Conservation (phyloP, 2,888 invertebrate genomes). For the Cheilosia pagana region DNA sequence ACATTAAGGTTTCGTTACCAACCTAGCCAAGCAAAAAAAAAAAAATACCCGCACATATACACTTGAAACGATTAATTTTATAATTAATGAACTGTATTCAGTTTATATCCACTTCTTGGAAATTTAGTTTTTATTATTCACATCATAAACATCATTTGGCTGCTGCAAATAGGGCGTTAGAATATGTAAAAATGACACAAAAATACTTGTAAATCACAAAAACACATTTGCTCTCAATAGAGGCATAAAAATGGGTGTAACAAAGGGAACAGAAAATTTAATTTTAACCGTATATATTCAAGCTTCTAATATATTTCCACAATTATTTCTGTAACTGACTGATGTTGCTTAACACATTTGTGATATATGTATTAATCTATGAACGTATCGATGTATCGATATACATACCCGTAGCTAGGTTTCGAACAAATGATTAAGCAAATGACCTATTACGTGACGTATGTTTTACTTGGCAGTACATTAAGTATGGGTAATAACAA, state of each 20-base stretch:
- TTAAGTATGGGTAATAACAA: neutral
- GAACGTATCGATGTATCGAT: too few species aligned
- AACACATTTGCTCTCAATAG: slow-evolving; percentile 1
- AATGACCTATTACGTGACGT: slow-evolving; percentile 11
- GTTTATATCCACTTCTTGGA: neutral
- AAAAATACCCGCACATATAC: too few species aligned
- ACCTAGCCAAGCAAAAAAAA: neutral
- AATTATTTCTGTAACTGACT: neutral
- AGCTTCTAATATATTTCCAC: neutral
- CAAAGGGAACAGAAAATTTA: neutral
- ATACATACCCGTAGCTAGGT: neutral
- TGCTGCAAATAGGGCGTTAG: neutral
- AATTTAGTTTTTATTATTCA: neutral
- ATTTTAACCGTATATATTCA: neutral
- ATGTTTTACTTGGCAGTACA: neutral
- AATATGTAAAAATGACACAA: neutral
- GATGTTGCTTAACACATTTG: slow-evolving; percentile 7
- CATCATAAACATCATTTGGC: neutral
- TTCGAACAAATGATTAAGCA: slow-evolving; percentile 21
- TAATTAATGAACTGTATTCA: neutral
- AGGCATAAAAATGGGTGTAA: neutral
- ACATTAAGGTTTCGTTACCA: neutral
- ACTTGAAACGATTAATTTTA: too few species aligned
- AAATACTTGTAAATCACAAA: neutral
- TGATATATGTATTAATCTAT: neutral